A percentile compares a stretch with the other conserved stretches of the same genome.
Evolutionary conservation across 1,140 invertebrate species (phyloP).

Genomic region (Caenorhabditis briggsae): DNA sequence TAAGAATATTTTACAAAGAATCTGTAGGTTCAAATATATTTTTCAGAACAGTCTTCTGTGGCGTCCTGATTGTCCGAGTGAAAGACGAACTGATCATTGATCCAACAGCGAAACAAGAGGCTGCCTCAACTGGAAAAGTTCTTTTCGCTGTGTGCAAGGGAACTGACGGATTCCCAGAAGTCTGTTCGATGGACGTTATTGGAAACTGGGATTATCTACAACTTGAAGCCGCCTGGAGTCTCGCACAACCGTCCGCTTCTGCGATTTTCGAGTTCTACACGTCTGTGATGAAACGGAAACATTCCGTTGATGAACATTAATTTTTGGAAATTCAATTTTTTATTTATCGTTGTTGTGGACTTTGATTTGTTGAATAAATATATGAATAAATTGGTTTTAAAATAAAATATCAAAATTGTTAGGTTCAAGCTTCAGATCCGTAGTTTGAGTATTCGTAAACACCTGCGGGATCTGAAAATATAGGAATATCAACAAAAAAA

Average conservation of each 20-base stretch:
- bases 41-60: constrained; percentile 63
- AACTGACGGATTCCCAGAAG: not conserved
- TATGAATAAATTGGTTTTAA: too few relatives aligned
- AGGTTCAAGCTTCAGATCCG: constrained; percentile 9
- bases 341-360: not conserved
- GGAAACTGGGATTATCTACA: constrained; percentile 26
- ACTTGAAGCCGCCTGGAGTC: constrained; percentile 19
- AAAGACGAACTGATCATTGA: constrained; percentile 59
- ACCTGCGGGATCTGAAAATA: constrained; percentile 22
- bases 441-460: constrained; percentile 28
- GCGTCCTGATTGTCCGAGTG: constrained; percentile 54
- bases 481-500: not conserved
- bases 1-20: not conserved
- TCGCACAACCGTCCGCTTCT: constrained; percentile 17
- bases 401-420: too few relatives aligned
- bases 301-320: constrained; percentile 38
- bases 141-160: constrained; percentile 24
- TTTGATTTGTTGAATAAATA: not conserved
- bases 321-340: not conserved
- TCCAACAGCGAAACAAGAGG: constrained; percentile 42
- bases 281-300: constrained; percentile 23
- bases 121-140: constrained; percentile 4
- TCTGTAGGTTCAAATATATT: not conserved
- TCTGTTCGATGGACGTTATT: constrained; percentile 23
- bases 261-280: constrained; percentile 42